Conservation (phyloP, 2,888 invertebrate genomes). For the Congeria kusceri region DNA sequence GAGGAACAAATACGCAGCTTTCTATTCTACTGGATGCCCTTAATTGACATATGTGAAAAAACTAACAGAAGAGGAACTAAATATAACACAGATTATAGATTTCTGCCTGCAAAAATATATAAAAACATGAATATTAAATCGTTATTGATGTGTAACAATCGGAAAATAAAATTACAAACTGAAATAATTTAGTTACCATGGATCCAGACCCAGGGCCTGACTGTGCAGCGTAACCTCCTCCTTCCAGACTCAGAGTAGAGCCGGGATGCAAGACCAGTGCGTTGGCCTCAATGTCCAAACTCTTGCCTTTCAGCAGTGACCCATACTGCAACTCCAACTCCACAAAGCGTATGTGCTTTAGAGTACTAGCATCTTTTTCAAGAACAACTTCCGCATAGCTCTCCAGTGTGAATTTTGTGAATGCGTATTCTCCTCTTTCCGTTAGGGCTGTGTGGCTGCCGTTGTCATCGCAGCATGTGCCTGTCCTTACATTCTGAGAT, state of each 20-base stretch:
- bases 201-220: slow-evolving; percentile 70
- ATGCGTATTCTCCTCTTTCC: slow-evolving; percentile 70
- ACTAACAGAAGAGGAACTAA: too few relatives aligned
- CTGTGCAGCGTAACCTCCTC: slow-evolving; percentile 65
- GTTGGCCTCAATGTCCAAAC: slow-evolving; percentile 66
- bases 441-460: slow-evolving; percentile 60
- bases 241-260: slow-evolving; percentile 64
- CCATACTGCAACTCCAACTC: slow-evolving; percentile 72
- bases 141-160: too few relatives aligned
- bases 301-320: slow-evolving; percentile 63
- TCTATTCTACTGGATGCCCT: too few relatives aligned
- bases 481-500: slow-evolving; percentile 69
- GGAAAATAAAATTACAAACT: too few relatives aligned
- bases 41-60: too few relatives aligned
- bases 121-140: too few relatives aligned
- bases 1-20: too few relatives aligned
- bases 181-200: slow-evolving; percentile 42
- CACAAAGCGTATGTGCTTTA: slow-evolving; percentile 63
- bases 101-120: too few relatives aligned
- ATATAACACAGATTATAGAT: too few relatives aligned
- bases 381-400: slow-evolving; percentile 70
- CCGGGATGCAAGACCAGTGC: slow-evolving; percentile 72
- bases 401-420: slow-evolving; percentile 71
- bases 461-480: slow-evolving; percentile 52
- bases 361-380: slow-evolving; percentile 49